phyloP scores from a whole-genome alignment of 2,797 vertebrate genomes.

The Moxostoma hubbsi region DNA sequence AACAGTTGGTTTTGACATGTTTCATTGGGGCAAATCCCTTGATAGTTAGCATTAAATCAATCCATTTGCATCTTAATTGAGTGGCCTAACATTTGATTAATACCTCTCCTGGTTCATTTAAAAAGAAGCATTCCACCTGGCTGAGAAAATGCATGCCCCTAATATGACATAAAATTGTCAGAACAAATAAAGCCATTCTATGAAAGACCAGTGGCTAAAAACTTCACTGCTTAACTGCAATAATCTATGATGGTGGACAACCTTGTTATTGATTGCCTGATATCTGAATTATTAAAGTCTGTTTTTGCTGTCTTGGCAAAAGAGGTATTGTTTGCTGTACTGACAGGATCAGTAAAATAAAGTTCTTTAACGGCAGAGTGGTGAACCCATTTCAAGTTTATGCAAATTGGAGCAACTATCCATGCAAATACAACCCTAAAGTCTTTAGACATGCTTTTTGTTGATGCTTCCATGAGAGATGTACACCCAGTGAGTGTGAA shows the following conservation, averaged over 20 bases:
- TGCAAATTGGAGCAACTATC: constrained; percentile 29
- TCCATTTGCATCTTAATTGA: constrained; percentile 46
- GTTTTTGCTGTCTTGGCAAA: constrained; percentile 37
- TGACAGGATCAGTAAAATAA: constrained; percentile 26
- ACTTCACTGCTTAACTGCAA: constrained; percentile 65
- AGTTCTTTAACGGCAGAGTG: constrained; percentile 15
- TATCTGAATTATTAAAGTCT: constrained; percentile 74
- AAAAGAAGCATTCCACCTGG: constrained; percentile 13
- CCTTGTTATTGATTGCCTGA: constrained; percentile 31
- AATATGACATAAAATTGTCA: constrained; percentile 55
- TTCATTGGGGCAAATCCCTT: constrained; percentile 27
- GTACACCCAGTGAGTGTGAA: constrained; percentile 32
- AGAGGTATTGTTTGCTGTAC: background rate
- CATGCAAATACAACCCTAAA: constrained; percentile 10
- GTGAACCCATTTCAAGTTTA: constrained; percentile 30
- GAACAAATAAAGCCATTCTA: constrained; percentile 58
- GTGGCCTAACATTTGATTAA: constrained; percentile 16
- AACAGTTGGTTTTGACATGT: constrained; percentile 59
- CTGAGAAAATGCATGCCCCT: constrained; percentile 16
- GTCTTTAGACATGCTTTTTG: constrained; percentile 20
- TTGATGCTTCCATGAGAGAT: constrained; percentile 7
- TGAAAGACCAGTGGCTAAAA: constrained; percentile 59
- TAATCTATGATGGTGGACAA: constrained; percentile 58
- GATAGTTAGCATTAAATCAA: constrained; percentile 53
- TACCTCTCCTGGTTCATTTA: constrained; percentile 17